These are phyloP conservation scores for Melanotaenia pygmaea DNA, from an alignment of 2,797 vertebrate genomes.

Conservation along the genomic window DNA sequence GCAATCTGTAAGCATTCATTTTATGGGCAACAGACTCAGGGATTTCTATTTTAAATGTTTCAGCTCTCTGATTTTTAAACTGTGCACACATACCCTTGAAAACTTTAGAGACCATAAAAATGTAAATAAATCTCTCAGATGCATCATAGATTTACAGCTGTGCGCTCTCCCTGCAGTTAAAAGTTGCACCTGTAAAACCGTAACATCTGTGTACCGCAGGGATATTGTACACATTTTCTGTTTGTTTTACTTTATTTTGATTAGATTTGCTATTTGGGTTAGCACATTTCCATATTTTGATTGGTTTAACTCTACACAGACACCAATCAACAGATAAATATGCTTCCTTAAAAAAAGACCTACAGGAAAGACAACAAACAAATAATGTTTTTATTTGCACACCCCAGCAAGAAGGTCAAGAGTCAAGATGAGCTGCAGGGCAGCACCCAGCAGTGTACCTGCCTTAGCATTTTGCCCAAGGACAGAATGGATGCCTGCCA, in stretches of 20 bases:
- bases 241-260: not conserved
- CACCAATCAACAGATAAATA: slow-evolving; percentile 13
- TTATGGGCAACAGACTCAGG: not conserved
- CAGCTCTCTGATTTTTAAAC: slow-evolving; percentile 9
- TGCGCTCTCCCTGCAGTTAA: slow-evolving; percentile 18
- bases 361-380: slow-evolving; percentile 15
- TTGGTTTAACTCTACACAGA: not conserved
- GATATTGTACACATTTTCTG: not conserved
- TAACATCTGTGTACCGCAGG: slow-evolving; percentile 23
- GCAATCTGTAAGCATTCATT: not conserved
- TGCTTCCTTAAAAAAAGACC: slow-evolving; percentile 13
- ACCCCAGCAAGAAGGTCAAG: slow-evolving; percentile 31
- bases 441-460: slow-evolving; percentile 6
- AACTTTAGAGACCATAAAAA: slow-evolving; percentile 25
- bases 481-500: slow-evolving; percentile 27
- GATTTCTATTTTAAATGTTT: slow-evolving; percentile 12
- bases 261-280: slow-evolving; percentile 10
- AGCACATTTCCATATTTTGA: not conserved
- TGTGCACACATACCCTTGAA: slow-evolving; percentile 13
- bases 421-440: slow-evolving; percentile 30
- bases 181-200: slow-evolving; percentile 19
- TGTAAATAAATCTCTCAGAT: slow-evolving; percentile 25
- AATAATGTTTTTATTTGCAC: slow-evolving; percentile 14
- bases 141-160: slow-evolving; percentile 17
- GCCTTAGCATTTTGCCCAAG: slow-evolving; percentile 10